These are phyloP conservation scores for Chirona hameri DNA, from an alignment of 2,888 invertebrate species.

Conservation along the genomic window DNA sequence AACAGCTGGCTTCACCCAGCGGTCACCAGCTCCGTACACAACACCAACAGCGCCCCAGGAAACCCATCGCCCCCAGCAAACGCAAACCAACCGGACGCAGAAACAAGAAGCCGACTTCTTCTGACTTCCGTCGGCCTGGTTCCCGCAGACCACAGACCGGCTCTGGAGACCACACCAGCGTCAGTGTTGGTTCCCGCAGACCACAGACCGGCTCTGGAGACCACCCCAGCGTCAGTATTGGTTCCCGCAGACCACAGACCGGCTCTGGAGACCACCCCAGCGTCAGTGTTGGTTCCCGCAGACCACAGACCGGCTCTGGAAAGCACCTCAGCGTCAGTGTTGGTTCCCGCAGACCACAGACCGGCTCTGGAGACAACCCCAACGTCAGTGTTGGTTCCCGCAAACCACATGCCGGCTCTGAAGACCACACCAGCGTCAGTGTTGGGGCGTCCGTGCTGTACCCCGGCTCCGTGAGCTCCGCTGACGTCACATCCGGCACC, in stretches of 20 bases:
- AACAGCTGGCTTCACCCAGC: not conserved
- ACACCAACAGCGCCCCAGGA: not conserved
- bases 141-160: not conserved
- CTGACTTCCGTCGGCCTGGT: not conserved
- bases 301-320: not conserved
- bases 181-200: not conserved
- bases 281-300: not conserved
- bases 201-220: too few species aligned
- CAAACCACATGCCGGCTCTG: not conserved
- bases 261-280: not conserved
- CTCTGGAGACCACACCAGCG: not conserved
- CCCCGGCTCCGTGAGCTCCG: not conserved
- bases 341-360: not conserved
- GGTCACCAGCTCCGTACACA: too few species aligned
- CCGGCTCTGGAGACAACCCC: too few species aligned
- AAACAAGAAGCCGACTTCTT: not conserved
- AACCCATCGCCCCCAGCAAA: not conserved
- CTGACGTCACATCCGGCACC: not conserved
- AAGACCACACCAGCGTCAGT: not conserved
- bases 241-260: too few species aligned
- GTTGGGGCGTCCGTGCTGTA: not conserved
- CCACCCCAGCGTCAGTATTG: not conserved
- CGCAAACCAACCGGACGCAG: not conserved
- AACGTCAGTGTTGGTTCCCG: too few species aligned
- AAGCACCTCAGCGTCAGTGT: too few species aligned